A percentile compares a stretch with the other conserved stretches of the same genome.
phyloP scores from a whole-genome alignment of 2,797 vertebrate genomes.

The Scarus forsteni region DNA sequence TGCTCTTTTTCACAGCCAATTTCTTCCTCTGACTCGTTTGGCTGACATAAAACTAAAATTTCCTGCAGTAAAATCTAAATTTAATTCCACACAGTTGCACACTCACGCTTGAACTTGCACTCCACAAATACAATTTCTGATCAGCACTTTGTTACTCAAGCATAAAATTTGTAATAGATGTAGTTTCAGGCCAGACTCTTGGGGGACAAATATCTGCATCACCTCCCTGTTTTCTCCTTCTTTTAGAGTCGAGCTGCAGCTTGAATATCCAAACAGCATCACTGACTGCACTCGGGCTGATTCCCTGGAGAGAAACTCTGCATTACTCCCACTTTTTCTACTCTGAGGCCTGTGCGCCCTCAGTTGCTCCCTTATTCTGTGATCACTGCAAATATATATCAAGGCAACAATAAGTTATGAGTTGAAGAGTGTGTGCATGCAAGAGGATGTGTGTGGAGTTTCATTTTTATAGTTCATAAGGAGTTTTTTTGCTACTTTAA shows the following conservation, averaged over 20 bases:
- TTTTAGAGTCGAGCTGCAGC: conserved; percentile 41
- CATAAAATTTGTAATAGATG: conserved; percentile 17
- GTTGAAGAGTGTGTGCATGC: conserved; percentile 45
- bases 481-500: conserved; percentile 42
- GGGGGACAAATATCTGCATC: conserved; percentile 34
- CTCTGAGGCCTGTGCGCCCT: conserved; percentile 33
- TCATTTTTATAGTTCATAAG: conserved; percentile 24
- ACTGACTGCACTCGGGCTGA: conserved; percentile 62
- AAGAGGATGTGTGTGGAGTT: conserved; percentile 4
- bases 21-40: conserved; percentile 2
- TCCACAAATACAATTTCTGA: conserved; percentile 21
- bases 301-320: conserved; percentile 60
- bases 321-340: conserved; percentile 51
- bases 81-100: conserved; percentile 9
- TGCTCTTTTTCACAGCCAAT: not conserved
- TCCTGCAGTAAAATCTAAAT: not conserved
- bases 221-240: conserved; percentile 16
- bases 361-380: conserved; percentile 30
- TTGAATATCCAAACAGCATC: conserved; percentile 72
- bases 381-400: conserved; percentile 71
- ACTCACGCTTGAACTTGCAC: not conserved
- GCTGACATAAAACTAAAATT: not conserved
- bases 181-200: conserved; percentile 15
- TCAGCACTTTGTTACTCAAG: not conserved
- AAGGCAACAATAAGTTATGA: conserved; percentile 78